phyloP scores from a whole-genome alignment of 2,888 invertebrate species.

The Sisyra terminalis region DNA sequence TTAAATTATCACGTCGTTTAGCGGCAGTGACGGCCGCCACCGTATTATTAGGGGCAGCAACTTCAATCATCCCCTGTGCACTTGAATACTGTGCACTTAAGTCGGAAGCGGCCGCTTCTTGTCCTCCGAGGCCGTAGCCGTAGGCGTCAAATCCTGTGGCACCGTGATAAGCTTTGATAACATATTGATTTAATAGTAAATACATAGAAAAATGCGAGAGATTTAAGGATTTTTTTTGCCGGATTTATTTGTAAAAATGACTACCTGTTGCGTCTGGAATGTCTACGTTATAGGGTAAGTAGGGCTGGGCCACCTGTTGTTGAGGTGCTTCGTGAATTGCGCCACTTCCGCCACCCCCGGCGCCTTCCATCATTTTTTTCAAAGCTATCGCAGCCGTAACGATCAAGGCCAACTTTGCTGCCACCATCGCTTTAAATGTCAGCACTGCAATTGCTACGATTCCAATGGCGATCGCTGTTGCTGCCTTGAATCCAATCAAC shows the following conservation, averaged over 20 bases:
- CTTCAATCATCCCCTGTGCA: background rate
- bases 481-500: conserved; percentile 50
- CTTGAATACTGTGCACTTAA: conserved; percentile 4
- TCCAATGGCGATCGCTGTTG: conserved; percentile 42
- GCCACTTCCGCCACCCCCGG: conserved; percentile 15
- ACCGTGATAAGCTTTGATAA: background rate
- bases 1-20: background rate
- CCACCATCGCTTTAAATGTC: conserved; percentile 49
- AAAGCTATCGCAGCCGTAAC: conserved; percentile 41
- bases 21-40: conserved; percentile 4
- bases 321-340: conserved; percentile 13
- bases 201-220: background rate
- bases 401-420: conserved; percentile 51
- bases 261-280: conserved; percentile 30
- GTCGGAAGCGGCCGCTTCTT: conserved; percentile 9
- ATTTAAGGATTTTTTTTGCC: background rate
- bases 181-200: background rate
- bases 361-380: conserved; percentile 41
- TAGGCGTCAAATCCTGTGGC: conserved; percentile 2
- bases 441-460: conserved; percentile 42
- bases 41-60: background rate
- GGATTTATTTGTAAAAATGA: conserved; percentile 11
- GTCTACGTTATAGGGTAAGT: conserved; percentile 37
- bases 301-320: conserved; percentile 31
- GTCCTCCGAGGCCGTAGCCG: conserved; percentile 6